Evolutionary conservation across 2,888 invertebrate genomes (phyloP).

Genomic region (Apotomis turbidana): DNA sequence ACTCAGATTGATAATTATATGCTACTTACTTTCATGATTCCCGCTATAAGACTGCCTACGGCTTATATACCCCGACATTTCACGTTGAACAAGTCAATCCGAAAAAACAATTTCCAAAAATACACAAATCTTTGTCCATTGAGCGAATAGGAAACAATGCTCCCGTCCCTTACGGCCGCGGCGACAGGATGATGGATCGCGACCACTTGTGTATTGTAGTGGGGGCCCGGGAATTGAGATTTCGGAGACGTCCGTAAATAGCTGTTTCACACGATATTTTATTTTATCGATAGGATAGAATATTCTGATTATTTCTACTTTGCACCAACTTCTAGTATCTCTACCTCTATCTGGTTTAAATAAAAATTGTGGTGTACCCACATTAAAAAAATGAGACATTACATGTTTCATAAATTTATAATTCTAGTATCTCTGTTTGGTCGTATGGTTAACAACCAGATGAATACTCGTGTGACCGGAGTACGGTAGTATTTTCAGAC

Average conservation of each 20-base stretch:
- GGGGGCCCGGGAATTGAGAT: slow-evolving; percentile 29
- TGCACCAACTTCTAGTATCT: too few species aligned
- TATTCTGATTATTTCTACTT: neutral
- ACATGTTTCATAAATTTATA: too few species aligned
- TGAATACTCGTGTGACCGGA: too few species aligned
- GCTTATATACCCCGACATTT: slow-evolving; percentile 1
- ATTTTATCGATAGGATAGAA: slow-evolving; percentile 17
- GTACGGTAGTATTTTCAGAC: too few species aligned
- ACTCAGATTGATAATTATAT: too few species aligned
- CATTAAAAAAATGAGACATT: too few species aligned
- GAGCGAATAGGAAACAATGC: slow-evolving; percentile 49
- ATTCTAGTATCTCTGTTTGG: too few species aligned
- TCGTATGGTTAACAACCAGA: too few species aligned
- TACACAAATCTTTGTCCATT: slow-evolving; percentile 46
- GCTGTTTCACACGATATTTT: slow-evolving; percentile 33
- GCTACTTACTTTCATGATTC: neutral
- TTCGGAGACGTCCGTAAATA: slow-evolving; percentile 26
- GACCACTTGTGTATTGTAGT: slow-evolving; percentile 26
- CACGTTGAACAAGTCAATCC: slow-evolving; percentile 14
- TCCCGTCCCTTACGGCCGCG: slow-evolving; percentile 53
- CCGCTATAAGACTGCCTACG: neutral
- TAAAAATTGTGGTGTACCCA: too few species aligned
- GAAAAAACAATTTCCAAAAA: slow-evolving; percentile 26
- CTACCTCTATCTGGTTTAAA: too few species aligned
- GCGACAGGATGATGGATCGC: slow-evolving; percentile 69